Percentiles rank a stretch among this genome's conserved stretches.
phyloP scores from a whole-genome alignment of 2,113 vertebrate species.

The Phaethornis superciliosus region DNA sequence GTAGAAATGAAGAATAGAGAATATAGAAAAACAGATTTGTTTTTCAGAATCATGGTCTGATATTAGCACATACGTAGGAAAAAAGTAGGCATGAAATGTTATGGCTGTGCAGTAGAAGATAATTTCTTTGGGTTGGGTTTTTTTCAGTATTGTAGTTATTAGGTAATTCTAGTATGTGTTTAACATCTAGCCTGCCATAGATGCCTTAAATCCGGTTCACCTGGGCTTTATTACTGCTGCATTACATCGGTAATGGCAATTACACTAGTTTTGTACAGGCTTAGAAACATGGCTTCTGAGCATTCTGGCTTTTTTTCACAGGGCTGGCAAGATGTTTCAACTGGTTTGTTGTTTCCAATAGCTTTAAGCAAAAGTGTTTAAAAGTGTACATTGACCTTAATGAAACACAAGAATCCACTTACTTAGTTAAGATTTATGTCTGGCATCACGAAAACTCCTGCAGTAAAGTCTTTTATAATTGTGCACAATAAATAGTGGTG shows the following conservation, averaged over 20 bases:
- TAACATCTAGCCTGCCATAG: background rate
- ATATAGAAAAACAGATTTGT: background rate
- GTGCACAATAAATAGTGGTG: background rate
- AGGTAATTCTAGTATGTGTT: background rate
- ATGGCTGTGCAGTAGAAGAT: background rate
- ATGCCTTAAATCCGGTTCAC: background rate
- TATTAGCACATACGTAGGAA: background rate
- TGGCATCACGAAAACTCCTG: background rate
- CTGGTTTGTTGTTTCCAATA: background rate
- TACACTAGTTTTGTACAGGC: background rate
- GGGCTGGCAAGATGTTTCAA: background rate
- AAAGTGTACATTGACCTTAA: background rate
- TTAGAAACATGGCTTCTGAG: background rate
- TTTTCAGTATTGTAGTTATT: background rate
- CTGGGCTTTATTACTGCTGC: background rate
- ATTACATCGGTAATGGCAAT: background rate
- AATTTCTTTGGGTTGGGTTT: background rate
- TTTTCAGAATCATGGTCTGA: background rate
- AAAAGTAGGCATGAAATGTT: background rate
- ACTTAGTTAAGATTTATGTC: background rate
- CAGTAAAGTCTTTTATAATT: background rate
- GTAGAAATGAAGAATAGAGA: background rate
- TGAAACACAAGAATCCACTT: background rate
- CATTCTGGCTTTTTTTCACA: background rate
- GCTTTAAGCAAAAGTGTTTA: conserved; percentile 7